phyloP scores from a whole-genome alignment of 2,113 vertebrate genomes.

The Stictonetta naevosa region DNA sequence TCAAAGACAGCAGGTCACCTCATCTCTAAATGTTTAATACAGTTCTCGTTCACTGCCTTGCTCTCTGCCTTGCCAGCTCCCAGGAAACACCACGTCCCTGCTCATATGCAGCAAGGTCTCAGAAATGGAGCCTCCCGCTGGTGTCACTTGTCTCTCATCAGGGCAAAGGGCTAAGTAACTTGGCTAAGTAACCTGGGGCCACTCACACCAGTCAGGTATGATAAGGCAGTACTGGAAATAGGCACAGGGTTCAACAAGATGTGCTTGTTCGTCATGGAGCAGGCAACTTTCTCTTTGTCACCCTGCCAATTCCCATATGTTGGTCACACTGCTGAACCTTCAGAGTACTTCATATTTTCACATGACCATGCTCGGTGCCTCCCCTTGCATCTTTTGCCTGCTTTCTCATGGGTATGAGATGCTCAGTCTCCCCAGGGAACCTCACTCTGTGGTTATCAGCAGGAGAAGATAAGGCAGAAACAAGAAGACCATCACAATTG shows the following conservation, averaged over 20 bases:
- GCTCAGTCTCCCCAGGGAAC: neutral
- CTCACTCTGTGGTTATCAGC: neutral
- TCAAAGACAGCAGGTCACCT: constrained; percentile 27
- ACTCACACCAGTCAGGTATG: fast-evolving
- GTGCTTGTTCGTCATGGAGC: neutral
- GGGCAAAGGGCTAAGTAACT: constrained; percentile 55
- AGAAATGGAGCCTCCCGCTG: constrained; percentile 46
- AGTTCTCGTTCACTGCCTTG: neutral
- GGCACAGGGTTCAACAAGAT: neutral
- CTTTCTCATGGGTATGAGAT: neutral
- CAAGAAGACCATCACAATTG: neutral
- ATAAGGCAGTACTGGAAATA: neutral
- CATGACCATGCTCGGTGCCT: neutral
- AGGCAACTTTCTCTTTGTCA: neutral
- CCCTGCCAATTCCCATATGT: neutral
- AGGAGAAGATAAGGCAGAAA: neutral
- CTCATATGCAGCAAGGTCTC: constrained; percentile 44
- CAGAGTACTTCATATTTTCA: neutral
- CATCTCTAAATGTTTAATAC: constrained; percentile 62
- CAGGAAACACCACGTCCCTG: neutral
- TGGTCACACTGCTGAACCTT: neutral
- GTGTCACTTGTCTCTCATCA: constrained; percentile 56
- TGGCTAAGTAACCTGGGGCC: neutral
- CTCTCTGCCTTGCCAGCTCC: neutral
- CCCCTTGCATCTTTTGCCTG: neutral